These are phyloP conservation scores for Hartigia nigra DNA, from an alignment of 2,888 invertebrate genomes.

Conservation along the genomic window DNA sequence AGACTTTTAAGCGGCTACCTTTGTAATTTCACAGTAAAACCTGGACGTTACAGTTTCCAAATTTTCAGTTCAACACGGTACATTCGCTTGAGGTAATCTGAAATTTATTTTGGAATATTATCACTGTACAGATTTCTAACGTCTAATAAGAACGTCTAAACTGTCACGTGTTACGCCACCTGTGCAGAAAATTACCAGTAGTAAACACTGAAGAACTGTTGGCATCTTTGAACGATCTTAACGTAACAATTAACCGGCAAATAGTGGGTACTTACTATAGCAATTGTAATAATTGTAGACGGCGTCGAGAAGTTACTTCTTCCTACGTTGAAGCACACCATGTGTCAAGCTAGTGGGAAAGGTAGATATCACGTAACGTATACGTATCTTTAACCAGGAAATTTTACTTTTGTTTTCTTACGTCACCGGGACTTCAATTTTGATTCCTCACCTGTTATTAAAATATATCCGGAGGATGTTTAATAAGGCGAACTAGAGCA, in stretches of 20 bases:
- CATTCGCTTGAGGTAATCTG: too few species aligned
- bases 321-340: slow-evolving; percentile 39
- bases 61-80: too few species aligned
- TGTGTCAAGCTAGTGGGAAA: slow-evolving; percentile 45
- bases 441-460: slow-evolving; percentile 58
- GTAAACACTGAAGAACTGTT: background rate
- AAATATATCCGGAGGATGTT: slow-evolving; percentile 47
- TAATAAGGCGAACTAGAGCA: background rate
- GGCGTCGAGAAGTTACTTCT: slow-evolving; percentile 28
- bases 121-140: background rate
- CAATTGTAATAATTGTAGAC: slow-evolving; percentile 64
- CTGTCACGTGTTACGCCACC: background rate
- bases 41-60: too few species aligned
- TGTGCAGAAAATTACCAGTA: background rate
- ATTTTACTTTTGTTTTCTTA: slow-evolving; percentile 42
- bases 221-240: slow-evolving; percentile 39
- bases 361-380: slow-evolving; percentile 10
- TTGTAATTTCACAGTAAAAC: too few species aligned
- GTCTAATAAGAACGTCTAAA: background rate
- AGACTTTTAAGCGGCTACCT: too few species aligned
- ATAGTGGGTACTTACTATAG: slow-evolving; percentile 57
- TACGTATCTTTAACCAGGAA: slow-evolving; percentile 3
- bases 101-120: background rate
- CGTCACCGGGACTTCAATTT: slow-evolving; percentile 51
- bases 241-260: slow-evolving; percentile 62